Evolutionary conservation across 2,113 vertebrate species (phyloP), one percentile per base, ranked within the genome.

Genomic region (Pampusana beccarii): DNA sequence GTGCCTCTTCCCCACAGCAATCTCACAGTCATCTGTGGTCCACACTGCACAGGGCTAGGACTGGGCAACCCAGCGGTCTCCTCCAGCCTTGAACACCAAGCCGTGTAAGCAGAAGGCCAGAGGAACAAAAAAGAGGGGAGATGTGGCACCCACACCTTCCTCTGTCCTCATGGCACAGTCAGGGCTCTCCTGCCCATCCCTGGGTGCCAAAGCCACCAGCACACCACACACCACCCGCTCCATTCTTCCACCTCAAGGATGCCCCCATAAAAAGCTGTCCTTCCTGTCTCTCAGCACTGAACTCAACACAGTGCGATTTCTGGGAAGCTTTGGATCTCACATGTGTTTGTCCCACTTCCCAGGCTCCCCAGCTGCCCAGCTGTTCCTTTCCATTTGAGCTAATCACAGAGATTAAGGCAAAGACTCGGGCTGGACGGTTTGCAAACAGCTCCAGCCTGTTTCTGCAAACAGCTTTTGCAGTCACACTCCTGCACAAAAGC

Each of bases 371-470:
- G 93, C 93, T 95, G 83, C 92, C 92, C 92, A 96, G 96, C 96
- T 96, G 95, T 90, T 96, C 79, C 82, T 73, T 93, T 93, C 90
- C 80, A 79, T 96, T 96, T 93, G 57, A 95, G 86, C 80, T 95
- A 96, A 96, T 95, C 82, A 92, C 57, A 83, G 70, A 94, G 95
- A 96, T 96, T 96, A 96, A 96, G 88, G 88, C 90, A 91, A 83
- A 90, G 92, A 93, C 96, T 88, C 90, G 81, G 93, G 18, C 79
- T 88, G 92, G 65, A 78, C 93, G 93, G 95, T 95, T 91, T 96
- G 88, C 93, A 94, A 95, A 96, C 90, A 95, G 38, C 48, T 96
- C 73, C 48, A 86, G 86, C 61, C 86, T 86, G 61, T 83, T 92
- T 90, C 67, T 83, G 67, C 82, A 96, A 93, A 83, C 80, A 94